Base-by-base conservation (phyloP, 1,140 invertebrate genomes). In the Conus ventricosus region DNA sequence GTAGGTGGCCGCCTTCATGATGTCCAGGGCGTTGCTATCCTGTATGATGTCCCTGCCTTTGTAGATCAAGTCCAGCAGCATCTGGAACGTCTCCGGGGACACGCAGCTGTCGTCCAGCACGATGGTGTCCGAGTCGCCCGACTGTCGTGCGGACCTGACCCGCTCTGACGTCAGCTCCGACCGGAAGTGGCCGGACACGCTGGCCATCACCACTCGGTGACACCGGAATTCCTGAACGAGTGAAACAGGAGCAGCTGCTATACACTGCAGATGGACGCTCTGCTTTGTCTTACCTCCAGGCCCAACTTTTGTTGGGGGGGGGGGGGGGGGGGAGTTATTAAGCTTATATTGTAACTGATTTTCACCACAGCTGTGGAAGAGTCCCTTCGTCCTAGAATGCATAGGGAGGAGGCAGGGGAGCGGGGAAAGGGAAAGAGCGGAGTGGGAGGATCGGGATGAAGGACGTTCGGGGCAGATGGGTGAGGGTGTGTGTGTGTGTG, bases 171-270 rank as follows among this genome's bases (percentile, higher is more conserved):
- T 98, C 93, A 98, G 98, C 55, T 98, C 95, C 84, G 97, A 96
- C 93, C 97, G 96, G 95, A 98, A 98, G 95, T 98, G 98, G 23
- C 96, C 96, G 92, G 97, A 98, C 95, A 97, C 97, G 75, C 97
- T 96, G 27, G 97, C 97, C 88, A 98, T 96, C 90, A 98, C 97
- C 23, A 97, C 97, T 80, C 97, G 96, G 94, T 98, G 98, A 88
- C 91, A 92, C 7, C 82, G 63, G 53, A 91, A 92, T 23, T 76
- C 82, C 85, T 87, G 82, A 55, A 23, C 17, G 80, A 82, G 54
- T 23, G 54, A 23, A 51, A 82, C 23, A 23, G 1, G n/a, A 27
- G 76, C 76, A 80, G n/a, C 10, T 15, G 76, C 39, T 39, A 39
- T 39, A 39, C 39, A 39, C 39, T 39, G 39, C 39, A 39, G 39